phyloP scores from a whole-genome alignment of 2,888 invertebrate species.

The Carpatolechia fugitivella region DNA sequence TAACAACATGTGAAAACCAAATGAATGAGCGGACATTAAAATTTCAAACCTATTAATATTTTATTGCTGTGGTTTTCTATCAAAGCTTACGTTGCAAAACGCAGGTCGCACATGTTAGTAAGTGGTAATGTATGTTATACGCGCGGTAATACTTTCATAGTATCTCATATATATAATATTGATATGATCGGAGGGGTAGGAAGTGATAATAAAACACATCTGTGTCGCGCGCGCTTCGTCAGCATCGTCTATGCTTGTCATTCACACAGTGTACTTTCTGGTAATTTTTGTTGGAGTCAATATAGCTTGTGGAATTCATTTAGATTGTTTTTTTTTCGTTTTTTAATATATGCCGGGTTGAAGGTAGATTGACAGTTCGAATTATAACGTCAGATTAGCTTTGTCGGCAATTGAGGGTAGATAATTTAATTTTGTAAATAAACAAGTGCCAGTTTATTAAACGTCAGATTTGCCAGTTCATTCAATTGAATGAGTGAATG shows the following conservation, averaged over 20 bases:
- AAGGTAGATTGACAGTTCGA: too few relatives aligned
- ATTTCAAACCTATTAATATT: conserved; percentile 25
- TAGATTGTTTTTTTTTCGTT: too few relatives aligned
- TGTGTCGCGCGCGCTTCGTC: conserved; percentile 36
- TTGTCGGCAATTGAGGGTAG: too few relatives aligned
- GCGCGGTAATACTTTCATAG: conserved; percentile 28
- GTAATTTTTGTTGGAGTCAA: not conserved
- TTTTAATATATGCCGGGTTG: too few relatives aligned
- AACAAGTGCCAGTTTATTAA: too few relatives aligned
- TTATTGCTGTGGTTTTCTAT: conserved; percentile 45
- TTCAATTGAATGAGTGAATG: too few relatives aligned
- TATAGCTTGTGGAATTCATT: too few relatives aligned
- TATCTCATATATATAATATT: conserved; percentile 34
- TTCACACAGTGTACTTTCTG: not conserved
- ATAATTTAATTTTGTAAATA: too few relatives aligned
- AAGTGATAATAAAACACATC: conserved; percentile 58
- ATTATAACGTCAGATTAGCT: too few relatives aligned
- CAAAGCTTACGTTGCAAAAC: conserved; percentile 35
- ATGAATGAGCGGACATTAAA: conserved; percentile 51
- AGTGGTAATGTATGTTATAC: conserved; percentile 24
- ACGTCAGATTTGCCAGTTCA: too few relatives aligned
- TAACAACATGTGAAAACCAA: conserved; percentile 53
- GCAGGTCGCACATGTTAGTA: conserved; percentile 29
- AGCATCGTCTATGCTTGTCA: conserved; percentile 13
- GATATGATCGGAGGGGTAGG: conserved; percentile 31